Percentiles rank a stretch among this genome's conserved stretches.
Evolutionary conservation across 2,797 vertebrate genomes (phyloP).

Genomic region (Coluber constrictor): DNA sequence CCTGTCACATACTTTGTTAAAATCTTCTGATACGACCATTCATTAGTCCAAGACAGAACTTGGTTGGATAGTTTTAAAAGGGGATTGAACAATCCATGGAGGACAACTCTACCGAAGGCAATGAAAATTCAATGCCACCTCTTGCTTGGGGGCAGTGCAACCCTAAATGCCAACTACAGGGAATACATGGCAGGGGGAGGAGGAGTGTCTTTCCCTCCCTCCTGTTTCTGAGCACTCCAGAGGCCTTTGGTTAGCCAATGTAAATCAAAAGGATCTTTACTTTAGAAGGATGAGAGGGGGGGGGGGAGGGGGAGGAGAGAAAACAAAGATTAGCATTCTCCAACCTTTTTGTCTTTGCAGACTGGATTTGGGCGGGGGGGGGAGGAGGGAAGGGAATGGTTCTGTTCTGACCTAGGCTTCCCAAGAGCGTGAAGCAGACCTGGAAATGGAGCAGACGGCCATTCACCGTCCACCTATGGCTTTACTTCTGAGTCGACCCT

Average conservation of each 20-base stretch:
- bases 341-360: no score
- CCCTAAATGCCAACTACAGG: neutral
- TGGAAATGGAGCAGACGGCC: no score
- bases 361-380: no score
- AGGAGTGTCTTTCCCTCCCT: neutral
- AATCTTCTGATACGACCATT: neutral
- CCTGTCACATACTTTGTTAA: neutral
- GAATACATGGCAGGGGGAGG: neutral
- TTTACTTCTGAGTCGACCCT: no score
- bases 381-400: no score
- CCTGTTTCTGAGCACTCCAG: neutral
- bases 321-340: no score
- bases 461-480: no score
- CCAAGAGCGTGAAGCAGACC: no score
- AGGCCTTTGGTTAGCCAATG: neutral
- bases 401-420: no score
- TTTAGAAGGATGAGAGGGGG: neutral
- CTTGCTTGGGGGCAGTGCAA: neutral
- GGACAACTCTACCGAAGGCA: neutral
- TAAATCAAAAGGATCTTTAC: neutral
- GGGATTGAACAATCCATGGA: neutral
- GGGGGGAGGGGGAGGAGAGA: no score
- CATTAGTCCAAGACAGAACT: neutral
- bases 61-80: neutral
- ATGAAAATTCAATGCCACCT: neutral